phyloP scores from a whole-genome alignment of 2,888 invertebrate species.

The Dryobota labecula region DNA sequence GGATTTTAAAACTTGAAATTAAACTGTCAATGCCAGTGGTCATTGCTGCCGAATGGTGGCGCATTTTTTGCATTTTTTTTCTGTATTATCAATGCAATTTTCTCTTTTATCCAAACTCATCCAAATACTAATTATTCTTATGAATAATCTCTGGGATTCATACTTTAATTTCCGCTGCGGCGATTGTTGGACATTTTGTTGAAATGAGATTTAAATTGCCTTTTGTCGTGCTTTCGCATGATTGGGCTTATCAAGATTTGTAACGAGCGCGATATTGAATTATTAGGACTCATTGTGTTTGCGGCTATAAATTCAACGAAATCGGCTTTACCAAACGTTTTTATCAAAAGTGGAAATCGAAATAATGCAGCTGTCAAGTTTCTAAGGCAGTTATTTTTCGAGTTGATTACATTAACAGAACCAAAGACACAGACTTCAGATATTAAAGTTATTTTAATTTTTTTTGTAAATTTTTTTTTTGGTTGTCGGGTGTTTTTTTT shows the following conservation, averaged over 20 bases:
- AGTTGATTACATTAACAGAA: too few relatives aligned
- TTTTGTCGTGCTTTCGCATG: constrained; percentile 80
- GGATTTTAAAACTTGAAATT: constrained; percentile 75
- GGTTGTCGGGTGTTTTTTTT: too few relatives aligned
- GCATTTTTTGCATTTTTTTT: constrained; percentile 43
- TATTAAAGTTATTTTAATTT: too few relatives aligned
- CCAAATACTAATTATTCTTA: constrained; percentile 79
- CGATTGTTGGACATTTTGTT: constrained; percentile 73
- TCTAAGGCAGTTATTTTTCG: too few relatives aligned
- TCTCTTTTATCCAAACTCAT: constrained; percentile 77
- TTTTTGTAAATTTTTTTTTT: too few relatives aligned
- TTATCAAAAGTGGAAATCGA: constrained; percentile 32
- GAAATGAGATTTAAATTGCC: constrained; percentile 80
- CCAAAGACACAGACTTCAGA: too few relatives aligned
- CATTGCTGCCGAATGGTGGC: constrained; percentile 51
- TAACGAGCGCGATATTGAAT: constrained; percentile 57
- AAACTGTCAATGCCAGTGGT: too few relatives aligned
- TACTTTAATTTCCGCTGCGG: constrained; percentile 80
- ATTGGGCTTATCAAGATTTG: constrained; percentile 75
- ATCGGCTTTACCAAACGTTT: constrained; percentile 23
- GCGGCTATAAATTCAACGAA: constrained; percentile 37
- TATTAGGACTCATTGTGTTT: constrained; percentile 49
- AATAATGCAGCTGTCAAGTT: too few relatives aligned
- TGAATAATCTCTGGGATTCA: constrained; percentile 79
- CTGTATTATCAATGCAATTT: constrained; percentile 76